Evolutionary conservation across 2,113 vertebrate species (phyloP), one percentile per base, ranked within the genome.

Genomic region (Macheiramphus alcinus): DNA sequence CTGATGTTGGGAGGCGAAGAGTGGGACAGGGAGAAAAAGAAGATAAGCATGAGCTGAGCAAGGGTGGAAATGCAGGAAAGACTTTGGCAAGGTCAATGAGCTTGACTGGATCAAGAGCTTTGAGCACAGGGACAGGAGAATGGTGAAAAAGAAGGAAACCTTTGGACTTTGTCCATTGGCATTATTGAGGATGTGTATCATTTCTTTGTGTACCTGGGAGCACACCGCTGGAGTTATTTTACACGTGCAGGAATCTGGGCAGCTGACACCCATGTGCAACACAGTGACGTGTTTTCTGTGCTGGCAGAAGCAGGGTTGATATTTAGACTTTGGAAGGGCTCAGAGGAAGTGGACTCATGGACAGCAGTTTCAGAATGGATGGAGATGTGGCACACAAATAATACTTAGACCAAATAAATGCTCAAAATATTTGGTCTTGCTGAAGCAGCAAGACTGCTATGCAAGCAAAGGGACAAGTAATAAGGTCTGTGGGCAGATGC

Each of bases 371-470:
- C 83, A 76, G 82, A 50, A 80, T 1, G 1, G 34, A 9, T 55
- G 16, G 43, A 65, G 14, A 42, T 70, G n/a, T 26, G 71, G 16
- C 40, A 91, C 34, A 79, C 27, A 72, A 71, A 72, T 43, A 89
- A 67, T 23, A 6, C 36, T 67, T 9, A 52, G 31, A 81, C 15
- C 3, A 3, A 94, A 79, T 36, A 75, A 86, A 86, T 34, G 16
- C 23, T 86, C 61, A 89, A 75, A 92, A 84, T 84, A 62, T 56
- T 94, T 81, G 67, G 25, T 62, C 72, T 62, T 73, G n/a, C 48
- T 63, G 43, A 65, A 79, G 36, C 34, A 56, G 52, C n/a, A 53
- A 70, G 59, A 50, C 68, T 63, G 29, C 12, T 52, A 2, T 38
- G 42, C 63, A 62, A 67, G 38, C 73, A 70, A 71, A 92, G 10